Base-by-base conservation (phyloP, 2,113 vertebrate genomes). In the Coracopsis vasa region DNA sequence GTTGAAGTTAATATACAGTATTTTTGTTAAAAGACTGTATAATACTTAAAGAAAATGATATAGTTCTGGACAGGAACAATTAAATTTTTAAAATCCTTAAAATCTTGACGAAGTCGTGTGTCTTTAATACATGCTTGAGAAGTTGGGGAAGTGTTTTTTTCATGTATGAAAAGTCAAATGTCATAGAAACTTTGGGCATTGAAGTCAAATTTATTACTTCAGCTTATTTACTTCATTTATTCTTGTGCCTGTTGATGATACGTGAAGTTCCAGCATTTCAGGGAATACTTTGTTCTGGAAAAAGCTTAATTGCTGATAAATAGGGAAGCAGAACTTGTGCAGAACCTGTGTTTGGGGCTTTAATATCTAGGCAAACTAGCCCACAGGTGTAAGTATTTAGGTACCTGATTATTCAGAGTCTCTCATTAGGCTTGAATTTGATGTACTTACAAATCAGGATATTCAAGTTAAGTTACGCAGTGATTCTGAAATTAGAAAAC, bases 221-320 rank as follows among this genome's bases (percentile, higher is more conserved):
- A 39, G 6, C 21, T 61, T 58, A 1, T 37, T 9, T 24, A 44
- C 20, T 67, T 20, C 33, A 15, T 61, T 61, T 72, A 15, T 80
- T 41, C 11, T 44, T 51, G 18, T 84, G 3, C 3, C 8, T 37
- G 0, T 13, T 60, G 50, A 9, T 7, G 51, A 15, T 1, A 37
- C 27, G 8, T 48, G 72, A 77, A 70, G 60, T 47, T 83, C n/a
- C 12, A 66, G 53, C 13, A 1, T 56, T 50, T 71, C 45, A 56
- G 69, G 41, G 70, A 45, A 15, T 47, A 12, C 12, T 56, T 58
- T 80, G 11, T 80, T 41, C 60, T 51, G 0, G 27, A n/a, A 15
- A 69, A 50, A n/a, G 0, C 3, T 29, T 50, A 11, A 1, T 25
- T 75, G 48, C 48, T 53, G n/a, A 7, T 73, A 2, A 4, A 4